Base-by-base conservation (phyloP, 2,797 vertebrate genomes). In the Fringilla coelebs region DNA sequence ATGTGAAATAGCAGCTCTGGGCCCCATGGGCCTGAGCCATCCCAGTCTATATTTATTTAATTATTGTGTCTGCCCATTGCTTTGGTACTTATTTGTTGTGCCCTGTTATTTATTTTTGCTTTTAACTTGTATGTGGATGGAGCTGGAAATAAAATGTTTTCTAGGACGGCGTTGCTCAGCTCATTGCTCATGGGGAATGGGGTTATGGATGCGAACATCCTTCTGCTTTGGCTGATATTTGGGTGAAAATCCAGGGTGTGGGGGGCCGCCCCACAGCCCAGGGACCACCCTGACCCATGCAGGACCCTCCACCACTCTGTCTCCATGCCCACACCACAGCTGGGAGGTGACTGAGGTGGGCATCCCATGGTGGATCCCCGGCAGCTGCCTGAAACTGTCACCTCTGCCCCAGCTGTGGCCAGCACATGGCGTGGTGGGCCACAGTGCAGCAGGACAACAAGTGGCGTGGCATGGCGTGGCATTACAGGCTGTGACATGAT, bases 1-100 rank as follows among this genome's bases (percentile, higher is more conserved):
- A 72, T 10, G 86, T 96, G 96, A 95, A 93, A 92, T 94, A 94
- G 92, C 43, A 72, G 58, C 77, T 88, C 93, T 90, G 73, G 93
- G 88, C 96, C 92, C 95, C 2, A 17, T 96, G 92, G 92, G 96
- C 76, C 88, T 0, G 4, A 87, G 58, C 68, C 38, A 63, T 9
- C 13, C 36, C 24, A 8, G 5, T 38, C 38, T 68, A 3, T 75
- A 57, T 73, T 31, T 83, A 51, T 31, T 51, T 31, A 52, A 60
- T 62, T 89, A 43, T 82, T 82, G 36, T 32, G 6, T 41, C 20
- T 29, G 22, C 6, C 43, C 34, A 3, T 12, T 29, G 38, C 21
- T 74, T 81, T 81, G 60, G 4, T 77, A 36, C 15, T 74, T 91
- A 91, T 54, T 89, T 94, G 66, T 81, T 91, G 38, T 43, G 18